Conservation (phyloP, 2,113 vertebrate genomes). For the Lasiurus borealis region DNA sequence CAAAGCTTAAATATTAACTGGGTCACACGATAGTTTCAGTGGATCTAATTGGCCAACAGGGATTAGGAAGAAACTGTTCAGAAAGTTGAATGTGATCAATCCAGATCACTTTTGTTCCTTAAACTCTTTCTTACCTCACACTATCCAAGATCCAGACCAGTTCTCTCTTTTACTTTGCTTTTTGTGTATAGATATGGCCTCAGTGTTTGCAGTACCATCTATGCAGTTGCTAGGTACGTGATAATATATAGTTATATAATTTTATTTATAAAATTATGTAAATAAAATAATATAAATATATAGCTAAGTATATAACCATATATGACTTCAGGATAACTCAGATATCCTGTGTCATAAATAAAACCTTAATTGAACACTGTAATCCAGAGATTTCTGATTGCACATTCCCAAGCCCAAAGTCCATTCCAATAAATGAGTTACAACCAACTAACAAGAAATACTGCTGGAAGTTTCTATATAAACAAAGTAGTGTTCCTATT, state of each 20-base stretch:
- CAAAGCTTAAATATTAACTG: background rate
- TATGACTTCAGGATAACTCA: background rate
- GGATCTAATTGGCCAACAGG: background rate
- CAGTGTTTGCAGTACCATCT: background rate
- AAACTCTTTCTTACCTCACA: background rate
- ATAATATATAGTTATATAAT: background rate
- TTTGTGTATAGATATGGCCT: background rate
- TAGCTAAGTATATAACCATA: background rate
- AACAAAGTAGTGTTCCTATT: background rate
- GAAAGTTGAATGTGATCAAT: background rate
- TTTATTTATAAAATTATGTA: background rate
- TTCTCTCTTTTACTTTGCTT: background rate
- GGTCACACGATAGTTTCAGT: background rate
- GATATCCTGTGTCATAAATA: slow-evolving; percentile 4
- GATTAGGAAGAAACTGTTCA: background rate
- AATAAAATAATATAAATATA: background rate
- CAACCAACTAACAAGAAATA: background rate
- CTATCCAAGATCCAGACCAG: background rate
- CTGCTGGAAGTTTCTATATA: background rate
- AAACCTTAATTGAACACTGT: background rate
- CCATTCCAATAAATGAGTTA: background rate
- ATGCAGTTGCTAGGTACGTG: background rate
- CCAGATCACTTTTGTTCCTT: background rate
- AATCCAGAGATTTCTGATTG: background rate
- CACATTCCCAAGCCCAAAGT: slow-evolving; percentile 32